Evolutionary conservation across 2,113 vertebrate species (phyloP).

Genomic region (Copsychus sechellarum): DNA sequence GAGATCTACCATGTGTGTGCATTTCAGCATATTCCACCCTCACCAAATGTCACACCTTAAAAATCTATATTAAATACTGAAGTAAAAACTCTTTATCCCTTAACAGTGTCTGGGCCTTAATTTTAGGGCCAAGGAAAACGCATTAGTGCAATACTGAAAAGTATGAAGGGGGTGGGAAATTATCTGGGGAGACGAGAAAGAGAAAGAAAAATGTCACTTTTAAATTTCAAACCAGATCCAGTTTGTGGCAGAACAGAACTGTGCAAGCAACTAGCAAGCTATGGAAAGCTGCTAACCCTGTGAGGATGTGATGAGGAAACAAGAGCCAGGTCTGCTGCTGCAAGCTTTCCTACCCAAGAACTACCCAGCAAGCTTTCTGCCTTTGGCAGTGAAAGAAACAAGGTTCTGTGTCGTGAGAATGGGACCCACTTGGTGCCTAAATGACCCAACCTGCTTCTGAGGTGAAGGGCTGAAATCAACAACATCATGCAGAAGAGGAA

Average conservation of each 20-base stretch:
- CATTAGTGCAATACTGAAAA: background rate
- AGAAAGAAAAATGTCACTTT: background rate
- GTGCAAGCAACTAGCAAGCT: background rate
- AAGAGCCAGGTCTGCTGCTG: background rate
- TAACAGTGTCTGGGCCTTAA: background rate
- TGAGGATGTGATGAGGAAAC: background rate
- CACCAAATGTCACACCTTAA: background rate
- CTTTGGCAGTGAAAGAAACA: background rate
- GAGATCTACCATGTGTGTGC: accelerated
- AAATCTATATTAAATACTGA: background rate
- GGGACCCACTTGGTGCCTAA: too few species aligned
- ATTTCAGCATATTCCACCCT: background rate
- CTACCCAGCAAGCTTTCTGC: background rate
- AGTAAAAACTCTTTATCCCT: background rate
- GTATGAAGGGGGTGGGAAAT: background rate
- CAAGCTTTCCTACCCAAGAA: background rate
- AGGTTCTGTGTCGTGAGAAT: background rate
- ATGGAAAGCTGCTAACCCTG: background rate
- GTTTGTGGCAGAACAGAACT: background rate
- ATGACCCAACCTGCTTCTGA: background rate
- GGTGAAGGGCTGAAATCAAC: background rate
- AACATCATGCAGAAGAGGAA: accelerated
- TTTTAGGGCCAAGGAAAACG: background rate
- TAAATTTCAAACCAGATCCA: background rate
- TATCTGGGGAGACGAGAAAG: background rate